Percentiles rank a stretch among this genome's conserved stretches.
These are phyloP conservation scores for Sebastes fasciatus DNA, from an alignment of 2,113 vertebrate species.

Conservation along the genomic window DNA sequence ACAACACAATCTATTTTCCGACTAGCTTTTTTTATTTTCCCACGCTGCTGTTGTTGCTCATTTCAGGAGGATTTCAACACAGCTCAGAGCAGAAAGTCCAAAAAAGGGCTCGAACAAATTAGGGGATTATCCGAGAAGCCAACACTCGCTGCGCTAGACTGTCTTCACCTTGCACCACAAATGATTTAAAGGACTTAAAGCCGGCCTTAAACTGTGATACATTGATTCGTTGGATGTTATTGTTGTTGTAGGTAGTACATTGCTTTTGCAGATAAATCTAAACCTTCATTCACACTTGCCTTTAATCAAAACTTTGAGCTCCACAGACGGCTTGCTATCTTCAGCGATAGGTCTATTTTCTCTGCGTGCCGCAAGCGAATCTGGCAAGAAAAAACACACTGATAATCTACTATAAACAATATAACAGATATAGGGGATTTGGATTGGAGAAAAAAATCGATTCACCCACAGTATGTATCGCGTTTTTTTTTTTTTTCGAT, in stretches of 20 bases:
- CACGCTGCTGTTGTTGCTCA: neutral
- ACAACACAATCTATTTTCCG: neutral
- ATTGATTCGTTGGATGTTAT: neutral
- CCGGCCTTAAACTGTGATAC: neutral
- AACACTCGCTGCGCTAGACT: neutral
- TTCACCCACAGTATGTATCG: too few relatives aligned
- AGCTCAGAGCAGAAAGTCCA: neutral
- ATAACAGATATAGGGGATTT: too few relatives aligned
- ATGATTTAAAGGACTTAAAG: neutral
- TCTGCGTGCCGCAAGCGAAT: too few relatives aligned
- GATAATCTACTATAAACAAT: too few relatives aligned
- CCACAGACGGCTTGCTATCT: too few relatives aligned
- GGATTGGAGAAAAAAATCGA: too few relatives aligned
- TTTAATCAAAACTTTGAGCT: too few relatives aligned
- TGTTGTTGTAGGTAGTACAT: neutral
- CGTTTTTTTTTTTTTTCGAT: too few relatives aligned
- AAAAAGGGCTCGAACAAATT: constrained; percentile 8
- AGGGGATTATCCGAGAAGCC: constrained; percentile 6
- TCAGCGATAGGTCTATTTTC: too few relatives aligned
- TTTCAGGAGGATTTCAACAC: constrained; percentile 3
- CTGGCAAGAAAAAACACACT: too few relatives aligned
- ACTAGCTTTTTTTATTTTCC: fast-evolving
- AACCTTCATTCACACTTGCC: neutral
- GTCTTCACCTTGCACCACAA: neutral
- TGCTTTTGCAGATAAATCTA: neutral